phyloP scores from a whole-genome alignment of 2,888 invertebrate genomes.

The Netelia fuscicornis region DNA sequence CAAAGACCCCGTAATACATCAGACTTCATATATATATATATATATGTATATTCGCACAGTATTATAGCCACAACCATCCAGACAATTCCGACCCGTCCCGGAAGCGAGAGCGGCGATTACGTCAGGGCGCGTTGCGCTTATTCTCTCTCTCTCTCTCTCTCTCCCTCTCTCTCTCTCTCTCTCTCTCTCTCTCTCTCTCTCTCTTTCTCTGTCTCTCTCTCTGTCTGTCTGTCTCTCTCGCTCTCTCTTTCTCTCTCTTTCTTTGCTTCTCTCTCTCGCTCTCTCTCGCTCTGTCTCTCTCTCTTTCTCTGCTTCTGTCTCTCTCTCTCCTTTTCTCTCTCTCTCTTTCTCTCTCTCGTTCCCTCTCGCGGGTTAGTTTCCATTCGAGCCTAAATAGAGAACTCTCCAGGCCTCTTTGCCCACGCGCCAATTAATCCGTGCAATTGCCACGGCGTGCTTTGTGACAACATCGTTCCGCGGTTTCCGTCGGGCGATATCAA shows the following conservation, averaged over 20 bases:
- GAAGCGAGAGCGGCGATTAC: conserved; percentile 57
- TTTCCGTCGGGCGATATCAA: conserved; percentile 64
- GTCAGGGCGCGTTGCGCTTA: conserved; percentile 51
- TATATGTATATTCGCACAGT: not conserved
- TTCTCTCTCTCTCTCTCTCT: conserved; percentile 14
- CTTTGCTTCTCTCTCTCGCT: no score
- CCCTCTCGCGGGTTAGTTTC: conserved; percentile 58
- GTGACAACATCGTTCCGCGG: conserved; percentile 68
- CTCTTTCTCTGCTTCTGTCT: not conserved
- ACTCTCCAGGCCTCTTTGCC: conserved; percentile 44
- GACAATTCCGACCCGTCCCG: conserved; percentile 55
- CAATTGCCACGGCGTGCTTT: conserved; percentile 69
- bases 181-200: no score
- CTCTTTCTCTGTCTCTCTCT: no score
- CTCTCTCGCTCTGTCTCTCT: no score
- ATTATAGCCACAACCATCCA: conserved; percentile 16
- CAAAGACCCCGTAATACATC: conserved; percentile 25
- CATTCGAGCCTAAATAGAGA: conserved; percentile 39
- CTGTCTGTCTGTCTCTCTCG: no score
- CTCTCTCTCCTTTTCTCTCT: not conserved
- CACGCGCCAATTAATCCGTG: conserved; percentile 73
- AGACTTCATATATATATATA: conserved; percentile 1
- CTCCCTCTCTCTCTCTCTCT: no score
- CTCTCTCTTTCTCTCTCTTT: no score
- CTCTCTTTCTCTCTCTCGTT: conserved; percentile 12